phyloP scores from a whole-genome alignment of 2,113 vertebrate genomes.

The Cyprinodon tularosa region DNA sequence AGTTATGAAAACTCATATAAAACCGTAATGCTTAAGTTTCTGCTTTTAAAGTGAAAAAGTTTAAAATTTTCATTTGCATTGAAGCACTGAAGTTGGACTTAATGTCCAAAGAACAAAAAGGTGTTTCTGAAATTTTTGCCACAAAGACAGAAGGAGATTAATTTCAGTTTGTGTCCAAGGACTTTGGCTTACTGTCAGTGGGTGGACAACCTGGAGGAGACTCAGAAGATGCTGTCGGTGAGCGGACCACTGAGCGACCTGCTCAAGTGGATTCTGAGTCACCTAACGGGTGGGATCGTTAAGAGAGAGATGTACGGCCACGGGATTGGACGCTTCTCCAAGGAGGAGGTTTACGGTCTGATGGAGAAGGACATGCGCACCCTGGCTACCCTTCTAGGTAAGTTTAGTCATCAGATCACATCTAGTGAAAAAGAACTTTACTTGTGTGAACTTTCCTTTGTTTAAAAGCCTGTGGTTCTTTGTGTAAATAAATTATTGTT shows the following conservation, averaged over 20 bases:
- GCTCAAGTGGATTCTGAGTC: slow-evolving; percentile 95
- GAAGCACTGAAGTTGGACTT: neutral
- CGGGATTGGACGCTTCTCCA: slow-evolving; percentile 95
- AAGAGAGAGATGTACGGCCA: slow-evolving; percentile 98
- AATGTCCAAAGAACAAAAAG: neutral
- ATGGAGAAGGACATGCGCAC: slow-evolving; percentile 99
- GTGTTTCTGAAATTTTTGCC: neutral
- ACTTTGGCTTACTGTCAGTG: slow-evolving; percentile 97
- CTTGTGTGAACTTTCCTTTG: neutral
- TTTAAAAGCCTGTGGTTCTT: neutral
- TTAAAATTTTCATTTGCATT: too few species aligned
- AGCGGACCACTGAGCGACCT: slow-evolving; percentile 92
- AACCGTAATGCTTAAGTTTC: neutral
- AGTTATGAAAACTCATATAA: neutral
- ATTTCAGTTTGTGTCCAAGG: slow-evolving; percentile 74
- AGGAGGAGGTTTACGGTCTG: slow-evolving; percentile 91
- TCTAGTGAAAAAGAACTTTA: neutral
- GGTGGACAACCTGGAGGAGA: slow-evolving; percentile 97
- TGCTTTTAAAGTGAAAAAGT: neutral
- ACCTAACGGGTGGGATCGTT: slow-evolving; percentile 92
- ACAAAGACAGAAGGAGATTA: neutral
- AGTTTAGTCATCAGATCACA: neutral
- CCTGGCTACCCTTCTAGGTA: slow-evolving; percentile 91
- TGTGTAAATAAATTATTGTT: neutral
- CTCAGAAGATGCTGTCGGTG: slow-evolving; percentile 93